Evolutionary conservation across 2,113 vertebrate species (phyloP).

Genomic region (Coryphaenoides rupestris): DNA sequence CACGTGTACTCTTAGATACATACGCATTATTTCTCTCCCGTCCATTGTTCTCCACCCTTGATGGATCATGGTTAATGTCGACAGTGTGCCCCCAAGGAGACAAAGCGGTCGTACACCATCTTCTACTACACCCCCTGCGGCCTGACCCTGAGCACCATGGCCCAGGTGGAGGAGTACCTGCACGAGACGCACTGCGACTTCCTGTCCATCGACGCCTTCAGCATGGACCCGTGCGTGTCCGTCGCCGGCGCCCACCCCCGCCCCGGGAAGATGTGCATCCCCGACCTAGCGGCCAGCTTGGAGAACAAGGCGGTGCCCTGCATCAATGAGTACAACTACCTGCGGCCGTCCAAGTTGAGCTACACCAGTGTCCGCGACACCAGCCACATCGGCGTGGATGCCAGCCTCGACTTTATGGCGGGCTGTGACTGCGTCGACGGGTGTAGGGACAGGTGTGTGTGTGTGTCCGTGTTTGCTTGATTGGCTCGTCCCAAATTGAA

Average conservation of each 20-base stretch:
- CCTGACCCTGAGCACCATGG: slow-evolving; percentile 79
- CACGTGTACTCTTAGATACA: no score
- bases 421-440: slow-evolving; percentile 85
- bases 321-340: slow-evolving; percentile 80
- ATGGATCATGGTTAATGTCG: not conserved
- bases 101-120: slow-evolving; percentile 79
- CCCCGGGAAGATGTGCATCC: slow-evolving; percentile 74
- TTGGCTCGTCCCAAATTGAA: no score
- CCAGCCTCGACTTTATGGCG: slow-evolving; percentile 80
- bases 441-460: slow-evolving; percentile 83
- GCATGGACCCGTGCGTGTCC: slow-evolving; percentile 82
- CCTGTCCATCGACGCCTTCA: slow-evolving; percentile 87
- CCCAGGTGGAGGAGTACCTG: slow-evolving; percentile 82
- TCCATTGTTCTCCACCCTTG: no score
- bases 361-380: slow-evolving; percentile 82
- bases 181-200: slow-evolving; percentile 81
- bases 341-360: slow-evolving; percentile 74
- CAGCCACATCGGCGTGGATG: slow-evolving; percentile 78
- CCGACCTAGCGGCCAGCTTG: slow-evolving; percentile 78
- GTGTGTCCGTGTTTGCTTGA: no score
- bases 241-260: slow-evolving; percentile 80
- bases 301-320: slow-evolving; percentile 83
- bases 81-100: not conserved
- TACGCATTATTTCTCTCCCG: no score
- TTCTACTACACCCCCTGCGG: slow-evolving; percentile 84